phyloP scores from a whole-genome alignment of 2,888 invertebrate genomes.

The Parascotia fuliginaria region DNA sequence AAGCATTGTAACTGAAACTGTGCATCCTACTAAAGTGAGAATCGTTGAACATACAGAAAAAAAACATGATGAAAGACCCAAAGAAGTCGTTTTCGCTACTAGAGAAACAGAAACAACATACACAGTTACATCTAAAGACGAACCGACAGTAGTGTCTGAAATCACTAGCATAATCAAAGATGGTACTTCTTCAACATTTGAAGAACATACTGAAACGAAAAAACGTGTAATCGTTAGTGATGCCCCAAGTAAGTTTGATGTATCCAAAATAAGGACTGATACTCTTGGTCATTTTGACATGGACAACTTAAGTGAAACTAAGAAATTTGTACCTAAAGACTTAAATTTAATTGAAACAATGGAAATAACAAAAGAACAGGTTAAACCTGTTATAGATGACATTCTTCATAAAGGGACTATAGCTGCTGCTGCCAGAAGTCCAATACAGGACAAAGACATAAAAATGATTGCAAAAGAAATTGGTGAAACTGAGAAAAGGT shows the following conservation, averaged over 20 bases:
- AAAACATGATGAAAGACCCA: conserved; percentile 29
- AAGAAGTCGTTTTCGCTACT: conserved; percentile 49
- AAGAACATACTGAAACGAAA: conserved; percentile 46
- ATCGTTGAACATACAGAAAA: conserved; percentile 30
- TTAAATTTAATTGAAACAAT: conserved; percentile 58
- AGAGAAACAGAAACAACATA: conserved; percentile 58
- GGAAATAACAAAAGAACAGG: conserved; percentile 75
- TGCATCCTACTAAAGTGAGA: conserved; percentile 35
- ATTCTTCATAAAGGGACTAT: conserved; percentile 74
- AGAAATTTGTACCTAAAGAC: conserved; percentile 60
- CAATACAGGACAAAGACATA: conserved; percentile 71
- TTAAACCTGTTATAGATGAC: conserved; percentile 77
- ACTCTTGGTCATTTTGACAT: conserved; percentile 73
- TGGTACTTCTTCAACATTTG: conserved; percentile 34
- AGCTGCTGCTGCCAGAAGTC: conserved; percentile 70
- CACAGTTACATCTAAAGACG: conserved; percentile 45
- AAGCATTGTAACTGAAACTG: conserved; percentile 13
- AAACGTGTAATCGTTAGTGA: conserved; percentile 41
- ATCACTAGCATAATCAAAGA: conserved; percentile 48
- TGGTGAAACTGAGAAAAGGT: conserved; percentile 73
- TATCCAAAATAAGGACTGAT: conserved; percentile 75
- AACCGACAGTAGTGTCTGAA: conserved; percentile 46
- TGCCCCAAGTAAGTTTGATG: conserved; percentile 66
- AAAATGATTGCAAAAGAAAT: conserved; percentile 71
- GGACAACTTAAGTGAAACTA: conserved; percentile 52